These are phyloP conservation scores for Platichthys flesus DNA, from an alignment of 2,113 vertebrate species.

Conservation along the genomic window DNA sequence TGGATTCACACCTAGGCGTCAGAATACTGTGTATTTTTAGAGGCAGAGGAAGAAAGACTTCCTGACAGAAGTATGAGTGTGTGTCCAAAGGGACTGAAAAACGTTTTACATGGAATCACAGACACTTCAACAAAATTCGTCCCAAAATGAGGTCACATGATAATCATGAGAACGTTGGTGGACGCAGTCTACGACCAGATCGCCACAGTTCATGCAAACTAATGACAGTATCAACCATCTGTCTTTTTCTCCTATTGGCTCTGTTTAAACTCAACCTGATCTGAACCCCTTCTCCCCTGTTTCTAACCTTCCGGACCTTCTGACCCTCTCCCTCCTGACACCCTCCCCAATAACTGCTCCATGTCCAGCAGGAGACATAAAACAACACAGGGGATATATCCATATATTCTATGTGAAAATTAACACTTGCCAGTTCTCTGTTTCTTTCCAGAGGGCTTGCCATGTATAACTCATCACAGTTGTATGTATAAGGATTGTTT, in stretches of 20 bases:
- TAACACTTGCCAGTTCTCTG: constrained; percentile 82
- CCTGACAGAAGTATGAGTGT: neutral
- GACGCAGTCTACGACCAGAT: constrained; percentile 21
- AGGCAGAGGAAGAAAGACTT: constrained; percentile 1
- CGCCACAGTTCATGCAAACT: constrained; percentile 12
- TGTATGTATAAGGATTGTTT: constrained; percentile 85
- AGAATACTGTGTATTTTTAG: neutral
- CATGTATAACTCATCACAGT: constrained; percentile 84
- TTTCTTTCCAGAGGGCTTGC: constrained; percentile 84
- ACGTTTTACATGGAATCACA: constrained; percentile 45
- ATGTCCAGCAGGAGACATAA: constrained; percentile 58
- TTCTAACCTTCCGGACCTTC: constrained; percentile 64
- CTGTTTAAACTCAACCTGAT: constrained; percentile 67
- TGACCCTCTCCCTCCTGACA: constrained; percentile 51
- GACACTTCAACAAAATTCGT: constrained; percentile 60
- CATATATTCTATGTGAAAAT: constrained; percentile 72
- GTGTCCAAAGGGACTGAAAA: constrained; percentile 14
- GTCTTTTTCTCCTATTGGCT: constrained; percentile 40
- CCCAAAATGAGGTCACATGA: constrained; percentile 74
- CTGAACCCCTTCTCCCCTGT: constrained; percentile 57
- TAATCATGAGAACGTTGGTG: constrained; percentile 55
- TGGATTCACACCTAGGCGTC: neutral
- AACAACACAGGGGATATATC: constrained; percentile 36
- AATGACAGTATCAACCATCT: neutral
- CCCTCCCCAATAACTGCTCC: constrained; percentile 56